A percentile compares a stretch with the other conserved stretches of the same genome.
Conservation (phyloP, 1,140 invertebrate genomes). For the Brachionus koreanus region DNA sequence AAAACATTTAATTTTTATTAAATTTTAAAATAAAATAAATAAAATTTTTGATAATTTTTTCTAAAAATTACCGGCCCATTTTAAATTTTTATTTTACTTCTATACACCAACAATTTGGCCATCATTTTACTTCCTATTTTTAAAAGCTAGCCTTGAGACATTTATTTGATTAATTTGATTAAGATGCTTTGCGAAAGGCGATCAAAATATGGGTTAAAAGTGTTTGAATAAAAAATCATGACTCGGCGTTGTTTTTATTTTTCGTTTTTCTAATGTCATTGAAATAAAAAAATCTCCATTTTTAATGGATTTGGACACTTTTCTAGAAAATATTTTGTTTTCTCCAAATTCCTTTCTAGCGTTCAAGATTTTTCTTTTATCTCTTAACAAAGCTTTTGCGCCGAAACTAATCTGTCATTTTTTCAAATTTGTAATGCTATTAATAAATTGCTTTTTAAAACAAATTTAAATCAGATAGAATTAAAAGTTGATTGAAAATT, state of each 20-base stretch:
- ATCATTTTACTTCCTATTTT: neutral
- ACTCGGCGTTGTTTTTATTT: neutral
- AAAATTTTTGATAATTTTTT: too few species aligned
- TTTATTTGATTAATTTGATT: neutral
- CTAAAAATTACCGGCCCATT: too few species aligned
- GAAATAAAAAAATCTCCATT: neutral
- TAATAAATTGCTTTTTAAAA: neutral
- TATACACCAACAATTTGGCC: too few species aligned
- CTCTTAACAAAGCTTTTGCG: neutral
- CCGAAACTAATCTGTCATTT: neutral
- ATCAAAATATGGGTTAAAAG: slow-evolving; percentile 12
- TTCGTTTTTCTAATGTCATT: neutral
- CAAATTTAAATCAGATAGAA: neutral
- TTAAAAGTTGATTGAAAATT: neutral
- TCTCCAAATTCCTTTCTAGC: neutral
- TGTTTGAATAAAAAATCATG: neutral
- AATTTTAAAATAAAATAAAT: too few species aligned
- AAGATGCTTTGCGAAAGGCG: neutral
- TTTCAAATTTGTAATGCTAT: neutral
- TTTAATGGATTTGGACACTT: slow-evolving; percentile 12
- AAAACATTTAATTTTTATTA: too few species aligned
- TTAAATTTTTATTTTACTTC: too few species aligned
- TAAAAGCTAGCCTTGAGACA: neutral
- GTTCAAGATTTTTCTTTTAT: neutral
- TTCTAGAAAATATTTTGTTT: neutral